phyloP scores from a whole-genome alignment of 1,140 invertebrate genomes.

The Macrocentrus cingulum region DNA sequence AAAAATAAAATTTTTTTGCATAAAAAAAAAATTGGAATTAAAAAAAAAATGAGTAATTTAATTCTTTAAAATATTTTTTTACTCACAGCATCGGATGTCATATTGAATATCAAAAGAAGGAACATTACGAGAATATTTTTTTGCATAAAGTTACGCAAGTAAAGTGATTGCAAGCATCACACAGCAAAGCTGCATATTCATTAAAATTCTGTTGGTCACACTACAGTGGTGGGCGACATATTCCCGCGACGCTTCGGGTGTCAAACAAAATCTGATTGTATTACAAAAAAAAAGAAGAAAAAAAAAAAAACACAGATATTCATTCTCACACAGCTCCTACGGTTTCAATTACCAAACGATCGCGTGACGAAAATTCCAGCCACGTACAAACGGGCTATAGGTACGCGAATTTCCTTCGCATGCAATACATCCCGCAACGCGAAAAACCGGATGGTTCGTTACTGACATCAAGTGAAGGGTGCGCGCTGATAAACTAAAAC shows the following conservation, averaged over 20 bases:
- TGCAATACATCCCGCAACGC: too few species aligned
- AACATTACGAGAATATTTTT: too few species aligned
- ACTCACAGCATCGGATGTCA: too few species aligned
- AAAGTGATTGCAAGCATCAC: neutral
- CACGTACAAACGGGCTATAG: constrained; percentile 26
- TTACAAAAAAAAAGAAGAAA: constrained; percentile 28
- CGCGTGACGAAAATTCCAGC: constrained; percentile 24
- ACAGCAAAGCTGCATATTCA: neutral
- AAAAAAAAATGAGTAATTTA: too few species aligned
- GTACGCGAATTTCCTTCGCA: neutral
- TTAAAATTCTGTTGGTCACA: constrained; percentile 5
- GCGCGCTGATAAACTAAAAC: constrained; percentile 16
- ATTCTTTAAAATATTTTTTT: too few species aligned
- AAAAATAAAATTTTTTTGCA: too few species aligned
- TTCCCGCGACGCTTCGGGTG: constrained; percentile 34
- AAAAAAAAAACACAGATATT: constrained; percentile 24
- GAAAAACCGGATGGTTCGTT: constrained; percentile 27
- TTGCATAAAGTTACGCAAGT: too few species aligned
- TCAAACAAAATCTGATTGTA: constrained; percentile 49
- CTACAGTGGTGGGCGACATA: constrained; percentile 16
- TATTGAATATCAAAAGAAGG: too few species aligned
- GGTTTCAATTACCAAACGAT: constrained; percentile 31
- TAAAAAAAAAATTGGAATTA: too few species aligned
- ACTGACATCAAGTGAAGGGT: constrained; percentile 14
- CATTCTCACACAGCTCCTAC: constrained; percentile 13